Conservation (phyloP, 1,140 invertebrate species). For the Calycopis cecrops region DNA sequence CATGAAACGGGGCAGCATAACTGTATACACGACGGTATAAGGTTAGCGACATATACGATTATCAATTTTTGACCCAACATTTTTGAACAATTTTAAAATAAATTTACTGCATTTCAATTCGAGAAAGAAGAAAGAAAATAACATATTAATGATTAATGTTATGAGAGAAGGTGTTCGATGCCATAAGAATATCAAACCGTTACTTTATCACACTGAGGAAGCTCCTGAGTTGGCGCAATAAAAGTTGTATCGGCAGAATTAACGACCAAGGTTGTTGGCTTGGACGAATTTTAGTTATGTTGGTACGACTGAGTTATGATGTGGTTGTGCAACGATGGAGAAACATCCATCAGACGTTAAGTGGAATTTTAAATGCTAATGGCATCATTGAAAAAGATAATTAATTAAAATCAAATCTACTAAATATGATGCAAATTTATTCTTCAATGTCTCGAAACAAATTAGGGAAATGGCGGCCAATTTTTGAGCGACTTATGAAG, state of each 20-base stretch:
- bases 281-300: background rate
- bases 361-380: constrained; percentile 1
- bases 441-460: too few species aligned
- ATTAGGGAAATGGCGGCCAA: too few species aligned
- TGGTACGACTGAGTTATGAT: background rate
- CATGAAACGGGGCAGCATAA: too few species aligned
- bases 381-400: background rate
- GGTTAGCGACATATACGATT: too few species aligned
- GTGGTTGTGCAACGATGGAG: background rate
- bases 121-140: too few species aligned
- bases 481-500: too few species aligned
- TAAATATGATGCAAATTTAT: background rate
- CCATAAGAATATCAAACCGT: background rate
- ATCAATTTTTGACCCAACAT: too few species aligned
- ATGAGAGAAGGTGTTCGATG: too few species aligned
- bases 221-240: constrained; percentile 5
- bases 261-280: background rate
- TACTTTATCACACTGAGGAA: background rate
- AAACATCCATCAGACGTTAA: background rate
- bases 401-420: background rate
- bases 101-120: too few species aligned
- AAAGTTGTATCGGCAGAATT: background rate
- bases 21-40: too few species aligned
- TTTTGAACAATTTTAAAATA: too few species aligned
- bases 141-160: too few species aligned